Percentiles rank a stretch among this genome's conserved stretches.
Evolutionary conservation across 64 coral and sea anemone genomes (phyloP).

Genomic region (Astreopora myriophthalma): DNA sequence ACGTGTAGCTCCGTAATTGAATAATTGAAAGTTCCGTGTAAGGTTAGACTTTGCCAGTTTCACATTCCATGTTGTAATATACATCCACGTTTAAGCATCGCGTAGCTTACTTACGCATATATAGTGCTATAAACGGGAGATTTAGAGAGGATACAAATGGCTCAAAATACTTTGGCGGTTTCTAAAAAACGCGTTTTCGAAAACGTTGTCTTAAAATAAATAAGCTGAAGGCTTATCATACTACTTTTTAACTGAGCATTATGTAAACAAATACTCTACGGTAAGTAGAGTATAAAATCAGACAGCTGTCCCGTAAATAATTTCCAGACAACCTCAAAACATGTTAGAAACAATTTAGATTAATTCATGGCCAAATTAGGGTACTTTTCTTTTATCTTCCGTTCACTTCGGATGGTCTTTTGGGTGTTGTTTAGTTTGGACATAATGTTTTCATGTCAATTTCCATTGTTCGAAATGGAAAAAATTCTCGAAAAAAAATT

Average conservation of each 20-base stretch:
- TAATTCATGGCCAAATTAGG: background rate
- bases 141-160: background rate
- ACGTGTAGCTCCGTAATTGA: background rate
- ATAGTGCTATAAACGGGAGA: background rate
- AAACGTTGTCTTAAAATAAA: background rate
- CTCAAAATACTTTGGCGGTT: background rate
- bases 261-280: constrained; percentile 58
- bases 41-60: background rate
- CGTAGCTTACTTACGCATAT: too few species aligned
- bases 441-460: constrained; percentile 94
- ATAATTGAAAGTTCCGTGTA: background rate
- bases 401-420: constrained; percentile 4
- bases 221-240: background rate
- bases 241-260: background rate
- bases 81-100: too few species aligned
- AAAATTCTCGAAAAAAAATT: constrained; percentile 79
- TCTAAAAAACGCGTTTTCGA: background rate
- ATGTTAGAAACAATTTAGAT: constrained; percentile 22
- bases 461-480: constrained; percentile 90
- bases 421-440: constrained; percentile 23
- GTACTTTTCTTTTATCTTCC: background rate
- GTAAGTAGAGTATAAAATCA: background rate
- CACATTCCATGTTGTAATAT: background rate
- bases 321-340: constrained; percentile 23
- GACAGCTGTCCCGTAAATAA: background rate